Base-by-base conservation (phyloP, 1,140 invertebrate genomes). In the Triops cancriformis region DNA sequence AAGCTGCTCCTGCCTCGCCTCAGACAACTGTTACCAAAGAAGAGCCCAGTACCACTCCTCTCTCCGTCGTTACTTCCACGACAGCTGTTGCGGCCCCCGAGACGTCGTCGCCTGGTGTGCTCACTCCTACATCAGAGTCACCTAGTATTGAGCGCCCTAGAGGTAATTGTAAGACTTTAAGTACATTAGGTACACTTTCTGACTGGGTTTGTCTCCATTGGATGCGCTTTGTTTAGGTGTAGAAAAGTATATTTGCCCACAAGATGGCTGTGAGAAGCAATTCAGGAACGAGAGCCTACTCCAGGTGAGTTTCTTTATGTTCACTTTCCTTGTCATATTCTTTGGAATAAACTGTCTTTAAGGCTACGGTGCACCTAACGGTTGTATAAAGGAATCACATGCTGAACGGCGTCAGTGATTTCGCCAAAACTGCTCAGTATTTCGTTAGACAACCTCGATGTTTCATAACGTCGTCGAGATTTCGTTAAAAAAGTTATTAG, bases 221-320 rank as follows among this genome's bases (percentile, higher is more conserved):
- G 9, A 28, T 51, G 3, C 2, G 2, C 28, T 43, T 37, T 72
- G n/a, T 78, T 37, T 41, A 12, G 7, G 14, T 28, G 11, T 28
- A 18, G 51, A 86, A 80, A 82, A 84, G 43, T 87, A 83, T 80
- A 85, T 85, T 79, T 98, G 95, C 84, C 92, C 92, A 0, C 91
- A 92, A 76, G 89, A 92, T 76, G 91, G 89, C 5, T 97, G 95
- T 83, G 89, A 87, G 14, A 97, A 97, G 85, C 92, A 90, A 79
- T 97, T 96, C 83, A 87, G 95, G 26, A 96, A 95, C 83, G 93
- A 96, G 82, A 94, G 93, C 81, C 87, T 96, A 31, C 85, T 96
- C 1, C 90, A 92, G 84, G 84, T 84, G 78, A 80, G 76, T 81
- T 73, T 76, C 9, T 14, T 45, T 18, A 41, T 80, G 41, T 31